Evolutionary conservation across 1,140 invertebrate genomes (phyloP).

Genomic region (Ceratina calcarata): DNA sequence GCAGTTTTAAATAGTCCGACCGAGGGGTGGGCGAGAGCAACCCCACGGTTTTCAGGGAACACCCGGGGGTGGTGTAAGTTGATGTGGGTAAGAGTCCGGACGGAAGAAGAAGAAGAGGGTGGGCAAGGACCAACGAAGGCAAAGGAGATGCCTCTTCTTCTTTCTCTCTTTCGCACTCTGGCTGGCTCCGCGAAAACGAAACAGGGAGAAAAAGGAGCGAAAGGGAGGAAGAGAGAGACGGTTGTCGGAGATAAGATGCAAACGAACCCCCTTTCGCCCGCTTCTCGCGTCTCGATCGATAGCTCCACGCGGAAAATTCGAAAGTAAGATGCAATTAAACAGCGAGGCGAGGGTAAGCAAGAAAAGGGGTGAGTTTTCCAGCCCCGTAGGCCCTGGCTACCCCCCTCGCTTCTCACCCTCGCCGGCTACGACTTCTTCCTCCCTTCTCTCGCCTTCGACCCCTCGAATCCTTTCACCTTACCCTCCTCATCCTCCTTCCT

Average conservation of each 20-base stretch:
- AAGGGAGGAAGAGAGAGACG: slow-evolving; percentile 60
- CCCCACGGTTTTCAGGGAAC: slow-evolving; percentile 58
- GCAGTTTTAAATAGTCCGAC: slow-evolving; percentile 80
- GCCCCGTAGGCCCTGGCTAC: slow-evolving; percentile 62
- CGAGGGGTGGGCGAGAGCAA: slow-evolving; percentile 65
- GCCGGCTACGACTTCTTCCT: slow-evolving; percentile 18
- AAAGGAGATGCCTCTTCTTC: slow-evolving; percentile 6
- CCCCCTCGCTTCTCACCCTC: slow-evolving; percentile 31
- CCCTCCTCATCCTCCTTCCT: slow-evolving; percentile 1
- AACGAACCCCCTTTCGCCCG: slow-evolving; percentile 76
- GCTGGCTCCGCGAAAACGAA: too few relatives aligned
- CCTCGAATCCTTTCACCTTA: slow-evolving; percentile 53
- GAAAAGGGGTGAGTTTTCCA: slow-evolving; percentile 81
- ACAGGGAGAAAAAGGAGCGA: slow-evolving; percentile 13
- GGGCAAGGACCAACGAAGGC: slow-evolving; percentile 52
- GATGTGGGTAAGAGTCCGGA: slow-evolving; percentile 68
- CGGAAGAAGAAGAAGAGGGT: slow-evolving; percentile 39
- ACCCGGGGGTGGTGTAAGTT: slow-evolving; percentile 65
- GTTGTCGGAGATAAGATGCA: slow-evolving; percentile 80
- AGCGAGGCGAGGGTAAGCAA: slow-evolving; percentile 80
- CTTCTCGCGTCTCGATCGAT: slow-evolving; percentile 79
- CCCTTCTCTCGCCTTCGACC: slow-evolving; percentile 26
- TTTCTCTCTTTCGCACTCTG: too few relatives aligned
- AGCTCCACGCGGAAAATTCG: slow-evolving; percentile 81
- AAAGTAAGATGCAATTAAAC: slow-evolving; percentile 82